These are phyloP conservation scores for Hirundo rustica DNA, from an alignment of 2,797 vertebrate species.

Conservation along the genomic window DNA sequence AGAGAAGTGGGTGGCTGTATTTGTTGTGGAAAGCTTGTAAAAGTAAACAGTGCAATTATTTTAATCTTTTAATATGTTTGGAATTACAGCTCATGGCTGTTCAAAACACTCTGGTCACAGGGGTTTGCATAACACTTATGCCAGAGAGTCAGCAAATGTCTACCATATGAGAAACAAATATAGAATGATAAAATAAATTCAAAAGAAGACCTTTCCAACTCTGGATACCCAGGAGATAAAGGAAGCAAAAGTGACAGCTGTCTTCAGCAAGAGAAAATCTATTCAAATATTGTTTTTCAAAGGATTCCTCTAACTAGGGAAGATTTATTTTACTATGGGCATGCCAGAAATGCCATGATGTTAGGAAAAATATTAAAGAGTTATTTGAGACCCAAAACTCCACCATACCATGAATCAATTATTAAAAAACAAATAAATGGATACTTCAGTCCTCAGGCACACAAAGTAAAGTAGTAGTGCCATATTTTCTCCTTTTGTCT, in stretches of 20 bases:
- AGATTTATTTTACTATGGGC: conserved; percentile 64
- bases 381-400: conserved; percentile 37
- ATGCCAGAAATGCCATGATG: conserved; percentile 67
- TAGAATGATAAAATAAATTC: conserved; percentile 62
- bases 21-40: conserved; percentile 61
- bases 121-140: neutral
- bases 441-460: neutral
- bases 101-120: neutral
- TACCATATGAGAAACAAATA: conserved; percentile 56
- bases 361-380: conserved; percentile 61
- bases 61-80: conserved; percentile 63
- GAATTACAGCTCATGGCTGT: conserved; percentile 44
- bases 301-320: conserved; percentile 39
- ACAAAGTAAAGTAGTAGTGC: neutral
- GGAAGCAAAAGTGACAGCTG: conserved; percentile 63
- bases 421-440: conserved; percentile 67
- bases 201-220: conserved; percentile 65
- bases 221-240: conserved; percentile 51
- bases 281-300: conserved; percentile 60
- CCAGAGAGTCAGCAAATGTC: conserved; percentile 44
- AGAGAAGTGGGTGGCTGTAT: neutral
- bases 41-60: conserved; percentile 61
- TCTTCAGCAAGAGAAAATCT: conserved; percentile 53
- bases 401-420: neutral
- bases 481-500: conserved; percentile 17